phyloP scores from a whole-genome alignment of 2,888 invertebrate species.

The Brachylomia viminalis region DNA sequence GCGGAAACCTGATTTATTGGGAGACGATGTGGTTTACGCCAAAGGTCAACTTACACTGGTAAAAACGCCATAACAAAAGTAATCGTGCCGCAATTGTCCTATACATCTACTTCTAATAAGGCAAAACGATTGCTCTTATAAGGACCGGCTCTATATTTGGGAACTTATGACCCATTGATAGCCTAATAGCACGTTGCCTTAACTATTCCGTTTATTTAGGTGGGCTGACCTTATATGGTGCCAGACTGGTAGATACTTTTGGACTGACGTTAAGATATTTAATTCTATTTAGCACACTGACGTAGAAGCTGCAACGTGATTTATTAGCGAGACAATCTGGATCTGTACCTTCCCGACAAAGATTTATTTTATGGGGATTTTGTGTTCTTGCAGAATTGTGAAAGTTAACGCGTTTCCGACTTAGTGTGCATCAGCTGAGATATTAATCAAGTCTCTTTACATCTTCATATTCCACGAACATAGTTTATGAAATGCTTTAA shows the following conservation, averaged over 20 bases:
- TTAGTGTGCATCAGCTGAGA: conserved; percentile 15
- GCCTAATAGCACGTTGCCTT: conserved; percentile 33
- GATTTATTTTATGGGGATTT: conserved; percentile 42
- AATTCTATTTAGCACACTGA: conserved; percentile 20
- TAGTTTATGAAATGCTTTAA: conserved; percentile 20
- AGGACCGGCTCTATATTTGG: conserved; percentile 53
- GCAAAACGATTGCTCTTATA: conserved; percentile 63
- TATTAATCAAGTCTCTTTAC: conserved; percentile 6
- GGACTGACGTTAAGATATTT: conserved; percentile 23
- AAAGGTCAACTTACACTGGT: conserved; percentile 51
- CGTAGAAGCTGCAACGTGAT: conserved; percentile 10
- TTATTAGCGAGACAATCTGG: conserved; percentile 27
- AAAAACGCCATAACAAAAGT: conserved; percentile 55
- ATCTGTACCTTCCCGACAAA: conserved; percentile 2
- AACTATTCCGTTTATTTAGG: conserved; percentile 48
- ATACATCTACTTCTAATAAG: conserved; percentile 66
- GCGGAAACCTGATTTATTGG: conserved; percentile 33
- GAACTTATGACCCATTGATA: conserved; percentile 58
- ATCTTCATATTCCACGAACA: not conserved
- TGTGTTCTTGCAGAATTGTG: conserved; percentile 17
- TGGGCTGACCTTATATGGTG: conserved; percentile 20
- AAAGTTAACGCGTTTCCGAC: conserved; percentile 8
- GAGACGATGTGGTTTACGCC: not conserved
- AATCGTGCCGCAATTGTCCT: conserved; percentile 59
- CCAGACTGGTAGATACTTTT: conserved; percentile 10